These are phyloP conservation scores for Cryptoleucopteryx plumbea DNA, from an alignment of 2,113 vertebrate species.

Conservation along the genomic window DNA sequence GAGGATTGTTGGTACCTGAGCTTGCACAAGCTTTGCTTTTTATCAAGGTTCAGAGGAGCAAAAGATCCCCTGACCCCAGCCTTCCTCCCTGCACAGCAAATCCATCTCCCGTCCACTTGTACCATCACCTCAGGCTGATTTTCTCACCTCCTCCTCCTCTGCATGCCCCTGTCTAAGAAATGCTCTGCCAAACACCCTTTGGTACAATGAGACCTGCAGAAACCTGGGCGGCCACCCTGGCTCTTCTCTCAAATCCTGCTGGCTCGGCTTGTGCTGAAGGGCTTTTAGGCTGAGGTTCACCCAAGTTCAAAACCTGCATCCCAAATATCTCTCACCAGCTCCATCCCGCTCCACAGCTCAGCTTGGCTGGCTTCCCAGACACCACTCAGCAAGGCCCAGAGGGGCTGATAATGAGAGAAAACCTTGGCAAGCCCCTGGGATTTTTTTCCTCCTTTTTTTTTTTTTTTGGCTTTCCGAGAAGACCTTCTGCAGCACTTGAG, in stretches of 20 bases:
- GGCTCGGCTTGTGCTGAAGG: rapidly evolving
- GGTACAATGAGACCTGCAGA: neutral
- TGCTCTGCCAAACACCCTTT: neutral
- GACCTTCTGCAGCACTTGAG: neutral
- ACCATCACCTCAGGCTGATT: neutral
- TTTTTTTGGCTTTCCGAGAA: neutral
- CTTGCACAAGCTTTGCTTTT: neutral
- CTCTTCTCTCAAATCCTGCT: neutral
- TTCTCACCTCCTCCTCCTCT: neutral
- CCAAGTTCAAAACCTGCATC: constrained; percentile 1
- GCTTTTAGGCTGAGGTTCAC: neutral
- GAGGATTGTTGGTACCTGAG: neutral
- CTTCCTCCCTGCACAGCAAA: neutral
- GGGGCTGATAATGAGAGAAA: neutral
- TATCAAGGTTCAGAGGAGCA: neutral
- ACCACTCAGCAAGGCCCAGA: neutral
- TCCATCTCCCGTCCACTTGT: neutral
- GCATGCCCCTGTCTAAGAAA: neutral
- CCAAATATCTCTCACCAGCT: neutral
- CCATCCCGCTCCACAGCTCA: neutral
- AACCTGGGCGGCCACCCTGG: neutral
- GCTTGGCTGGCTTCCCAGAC: constrained; percentile 36
- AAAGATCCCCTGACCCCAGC: neutral
- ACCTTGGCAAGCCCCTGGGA: neutral
- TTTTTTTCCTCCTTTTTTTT: neutral